Evolutionary conservation across 2,888 invertebrate genomes (phyloP), one percentile per base, ranked within the genome.

Genomic region (Conomelus anceps): DNA sequence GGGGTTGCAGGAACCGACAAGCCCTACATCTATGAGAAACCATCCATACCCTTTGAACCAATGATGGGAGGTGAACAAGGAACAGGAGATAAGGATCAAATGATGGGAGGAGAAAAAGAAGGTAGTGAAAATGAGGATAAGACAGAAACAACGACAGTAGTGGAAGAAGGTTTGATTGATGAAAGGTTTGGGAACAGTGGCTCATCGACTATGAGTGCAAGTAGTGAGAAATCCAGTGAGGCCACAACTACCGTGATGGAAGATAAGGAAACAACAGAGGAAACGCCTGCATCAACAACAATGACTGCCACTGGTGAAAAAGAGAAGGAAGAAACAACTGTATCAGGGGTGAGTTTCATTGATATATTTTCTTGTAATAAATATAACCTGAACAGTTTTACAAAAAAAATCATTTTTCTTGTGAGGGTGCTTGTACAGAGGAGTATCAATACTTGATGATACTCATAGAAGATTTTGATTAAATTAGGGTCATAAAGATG

Each of bases 1-100:
- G n/a, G n/a, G n/a, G n/a, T n/a, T n/a, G n/a, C 88, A 20, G 89
- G 89, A n/a, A n/a, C n/a, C n/a, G n/a, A n/a, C n/a, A 63, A 63
- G n/a, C 63, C 89, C 88, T 20, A 88, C 90, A 63, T 26, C 87
- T 84, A 88, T 34, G 23, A 88, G 23, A 85, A 34, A 41, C 88
- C 85, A 1, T 17, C 22, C 6, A 34, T 22, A 22, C 41, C 23
- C 9, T 26, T 86, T 22, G 86, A 86, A 20, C 22, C 24, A 20
- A 63, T 63, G 63, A 63, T 63, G 63, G 63, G 63, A 1, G 63
- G n/a, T n/a, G 63, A n/a, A 63, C 63, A 63, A 63, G 63, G n/a
- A 34, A 17, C 63, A n/a, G 63, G 34, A 34, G 34, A 34, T 34
- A 41, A 41, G 63, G 63, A n/a, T 1, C 63, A 9, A n/a, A 63